These are phyloP conservation scores for Pterophyllum scalare DNA, from an alignment of 2,113 vertebrate species.

Conservation along the genomic window DNA sequence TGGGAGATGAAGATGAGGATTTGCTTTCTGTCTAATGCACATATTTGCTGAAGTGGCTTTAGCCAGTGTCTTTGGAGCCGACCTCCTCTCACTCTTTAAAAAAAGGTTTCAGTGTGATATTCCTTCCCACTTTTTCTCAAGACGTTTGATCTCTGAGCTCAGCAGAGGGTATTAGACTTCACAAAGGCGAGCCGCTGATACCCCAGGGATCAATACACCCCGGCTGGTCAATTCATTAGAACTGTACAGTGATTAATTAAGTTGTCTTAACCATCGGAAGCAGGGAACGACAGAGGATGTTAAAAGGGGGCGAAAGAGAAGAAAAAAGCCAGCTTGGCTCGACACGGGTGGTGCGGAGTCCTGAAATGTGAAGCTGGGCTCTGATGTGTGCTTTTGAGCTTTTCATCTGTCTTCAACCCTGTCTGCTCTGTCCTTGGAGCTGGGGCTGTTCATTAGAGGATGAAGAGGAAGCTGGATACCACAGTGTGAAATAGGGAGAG, in stretches of 20 bases:
- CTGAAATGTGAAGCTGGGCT: slow-evolving; percentile 63
- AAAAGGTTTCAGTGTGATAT: slow-evolving; percentile 49
- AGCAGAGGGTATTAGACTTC: slow-evolving; percentile 73
- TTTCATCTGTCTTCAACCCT: slow-evolving; percentile 65
- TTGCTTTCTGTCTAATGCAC: slow-evolving; percentile 65
- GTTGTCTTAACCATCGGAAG: slow-evolving; percentile 68
- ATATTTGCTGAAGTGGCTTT: slow-evolving; percentile 60
- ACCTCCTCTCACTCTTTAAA: slow-evolving; percentile 47
- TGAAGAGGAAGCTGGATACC: slow-evolving; percentile 61
- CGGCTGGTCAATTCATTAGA: slow-evolving; percentile 76
- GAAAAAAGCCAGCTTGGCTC: slow-evolving; percentile 33
- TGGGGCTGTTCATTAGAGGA: slow-evolving; percentile 67
- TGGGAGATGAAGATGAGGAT: slow-evolving; percentile 53
- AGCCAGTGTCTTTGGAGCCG: slow-evolving; percentile 46
- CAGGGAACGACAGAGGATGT: slow-evolving; percentile 42
- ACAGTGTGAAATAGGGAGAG: slow-evolving; percentile 68
- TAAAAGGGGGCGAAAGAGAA: slow-evolving; percentile 47
- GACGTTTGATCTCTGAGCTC: slow-evolving; percentile 65
- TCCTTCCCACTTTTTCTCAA: slow-evolving; percentile 48
- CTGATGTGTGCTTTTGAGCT: slow-evolving; percentile 47
- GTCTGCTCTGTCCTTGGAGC: slow-evolving; percentile 69
- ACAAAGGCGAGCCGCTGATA: slow-evolving; percentile 57
- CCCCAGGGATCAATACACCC: slow-evolving; percentile 74
- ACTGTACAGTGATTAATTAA: slow-evolving; percentile 78
- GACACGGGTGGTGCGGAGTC: slow-evolving; percentile 22